phyloP scores from a whole-genome alignment of 2,888 invertebrate genomes.

The Leucophenga maculata region DNA sequence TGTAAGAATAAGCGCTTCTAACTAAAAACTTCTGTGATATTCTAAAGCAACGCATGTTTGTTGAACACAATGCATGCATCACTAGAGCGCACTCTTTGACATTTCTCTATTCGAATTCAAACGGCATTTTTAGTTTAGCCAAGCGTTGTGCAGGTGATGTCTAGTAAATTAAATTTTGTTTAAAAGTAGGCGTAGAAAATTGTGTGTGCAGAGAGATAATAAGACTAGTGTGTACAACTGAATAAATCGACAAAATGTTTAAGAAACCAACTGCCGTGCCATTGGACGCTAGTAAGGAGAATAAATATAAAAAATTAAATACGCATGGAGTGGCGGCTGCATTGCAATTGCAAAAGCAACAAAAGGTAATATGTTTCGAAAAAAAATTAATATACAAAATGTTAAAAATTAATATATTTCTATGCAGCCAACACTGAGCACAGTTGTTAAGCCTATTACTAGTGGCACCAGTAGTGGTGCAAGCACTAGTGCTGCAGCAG shows the following conservation, averaged over 20 bases:
- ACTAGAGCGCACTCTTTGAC: background rate
- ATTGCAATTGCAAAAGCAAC: background rate
- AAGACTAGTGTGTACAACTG: background rate
- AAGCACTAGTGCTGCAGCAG: constrained; percentile 28
- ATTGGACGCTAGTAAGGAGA: constrained; percentile 51
- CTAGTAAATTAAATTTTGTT: background rate
- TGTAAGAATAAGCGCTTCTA: too few species aligned
- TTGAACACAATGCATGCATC: too few species aligned
- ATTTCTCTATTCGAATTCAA: constrained; percentile 35
- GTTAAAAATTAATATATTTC: too few species aligned
- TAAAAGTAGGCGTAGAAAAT: background rate
- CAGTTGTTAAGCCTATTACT: constrained; percentile 17
- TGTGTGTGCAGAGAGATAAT: background rate
- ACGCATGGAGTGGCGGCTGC: background rate
- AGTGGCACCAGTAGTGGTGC: constrained; percentile 12
- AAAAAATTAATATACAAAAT: background rate
- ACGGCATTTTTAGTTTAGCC: constrained; percentile 59
- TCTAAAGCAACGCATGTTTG: too few species aligned
- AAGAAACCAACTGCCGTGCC: constrained; percentile 45
- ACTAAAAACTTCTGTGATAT: too few species aligned
- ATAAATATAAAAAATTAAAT: constrained; percentile 38
- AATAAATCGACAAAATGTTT: constrained; percentile 41
- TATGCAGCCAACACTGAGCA: background rate
- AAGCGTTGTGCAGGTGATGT: background rate
- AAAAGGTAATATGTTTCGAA: background rate